Evolutionary conservation across 2,888 invertebrate genomes (phyloP), one percentile per base, ranked within the genome.

Genomic region (Cephus runcator): DNA sequence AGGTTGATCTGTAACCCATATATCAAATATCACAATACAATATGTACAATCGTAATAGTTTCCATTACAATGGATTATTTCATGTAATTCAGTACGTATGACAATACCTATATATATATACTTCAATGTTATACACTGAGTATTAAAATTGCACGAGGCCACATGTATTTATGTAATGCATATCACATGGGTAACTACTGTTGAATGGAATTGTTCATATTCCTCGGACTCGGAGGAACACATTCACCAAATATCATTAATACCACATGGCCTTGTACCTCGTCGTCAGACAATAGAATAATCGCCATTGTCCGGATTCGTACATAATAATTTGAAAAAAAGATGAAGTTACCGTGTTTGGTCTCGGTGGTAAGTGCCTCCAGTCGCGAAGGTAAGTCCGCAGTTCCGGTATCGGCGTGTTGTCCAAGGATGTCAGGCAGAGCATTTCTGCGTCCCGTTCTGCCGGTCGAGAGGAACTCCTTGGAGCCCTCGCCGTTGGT

Each of bases 381-480:
- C 87, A 97, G 92, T 86, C 95, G 93, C 79, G 94, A 94, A 6
- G 97, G 96, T 85, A 98, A 93, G 90, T 96, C 96, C 12, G 96
- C 95, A 3, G 96, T 96, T 79, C 95, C 94, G 81, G 95, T 94
- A 83, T 94, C 93, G 56, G 95, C 94, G 86, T 95, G 95, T 87
- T 95, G 94, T 76, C 96, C 95, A 85, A 95, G 92, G 85, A 97
- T 97, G 90, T 97, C 96, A 1, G 97, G 96, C 93, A 98, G 93
- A 75, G 98, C 98, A 92, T 98, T 98, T 83, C 98, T 93, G 77
- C 98, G 93, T 31, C 98, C 98, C 56, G 97, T 97, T 82, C 98
- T 94, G 4, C 97, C 97, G 1, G 97, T 96, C 86, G 95, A 95
- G 80, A 96, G 93, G 92, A 98, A 98, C 90, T 97, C 96, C 90